Evolutionary conservation across 2,888 invertebrate species (phyloP).

Genomic region (Aspidiotus rigidus): DNA sequence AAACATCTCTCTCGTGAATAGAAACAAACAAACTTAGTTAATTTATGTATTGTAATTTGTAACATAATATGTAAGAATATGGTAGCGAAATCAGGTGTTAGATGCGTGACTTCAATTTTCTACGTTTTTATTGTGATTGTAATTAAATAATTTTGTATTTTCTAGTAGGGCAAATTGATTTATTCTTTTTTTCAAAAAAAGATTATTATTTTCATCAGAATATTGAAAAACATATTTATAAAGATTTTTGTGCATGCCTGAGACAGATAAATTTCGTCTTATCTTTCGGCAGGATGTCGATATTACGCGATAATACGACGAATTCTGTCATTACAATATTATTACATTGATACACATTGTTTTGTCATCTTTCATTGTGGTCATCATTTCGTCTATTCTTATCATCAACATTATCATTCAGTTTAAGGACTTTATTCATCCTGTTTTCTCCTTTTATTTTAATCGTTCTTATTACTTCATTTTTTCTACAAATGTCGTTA

Average conservation of each 20-base stretch:
- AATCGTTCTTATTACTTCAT: background rate
- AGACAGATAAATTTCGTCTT: too few relatives aligned
- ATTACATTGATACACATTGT: background rate
- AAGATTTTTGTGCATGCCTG: too few relatives aligned
- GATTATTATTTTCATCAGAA: too few relatives aligned
- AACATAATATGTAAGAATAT: background rate
- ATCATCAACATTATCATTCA: too few relatives aligned
- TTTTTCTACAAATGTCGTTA: slow-evolving; percentile 4
- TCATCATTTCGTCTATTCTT: background rate
- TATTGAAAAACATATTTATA: too few relatives aligned
- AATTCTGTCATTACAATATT: too few relatives aligned
- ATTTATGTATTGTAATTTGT: slow-evolving; percentile 5
- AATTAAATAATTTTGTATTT: slow-evolving; percentile 11
- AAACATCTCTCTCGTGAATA: background rate
- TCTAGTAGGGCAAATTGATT: background rate
- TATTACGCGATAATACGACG: too few relatives aligned
- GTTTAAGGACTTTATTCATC: too few relatives aligned
- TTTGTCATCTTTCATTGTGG: background rate
- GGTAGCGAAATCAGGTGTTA: slow-evolving; percentile 24
- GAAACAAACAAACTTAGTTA: background rate
- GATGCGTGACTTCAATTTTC: slow-evolving; percentile 31
- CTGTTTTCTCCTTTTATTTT: background rate
- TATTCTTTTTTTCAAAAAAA: too few relatives aligned
- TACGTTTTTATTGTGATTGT: slow-evolving; percentile 25
- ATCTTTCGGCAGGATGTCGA: too few relatives aligned